These are phyloP conservation scores for Polymixis lichenea DNA, from an alignment of 2,888 invertebrate species.

Conservation along the genomic window DNA sequence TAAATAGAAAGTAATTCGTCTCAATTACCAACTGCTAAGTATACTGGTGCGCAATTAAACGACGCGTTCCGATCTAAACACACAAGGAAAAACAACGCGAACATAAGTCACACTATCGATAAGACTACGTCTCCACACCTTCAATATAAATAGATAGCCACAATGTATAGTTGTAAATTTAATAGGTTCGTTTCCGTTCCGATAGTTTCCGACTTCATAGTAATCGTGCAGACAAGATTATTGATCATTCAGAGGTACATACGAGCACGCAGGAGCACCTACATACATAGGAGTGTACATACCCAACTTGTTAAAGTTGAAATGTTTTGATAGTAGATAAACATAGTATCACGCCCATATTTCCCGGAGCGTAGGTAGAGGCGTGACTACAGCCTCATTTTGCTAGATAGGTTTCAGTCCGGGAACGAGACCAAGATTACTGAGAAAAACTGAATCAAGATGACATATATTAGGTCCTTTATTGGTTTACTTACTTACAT, in stretches of 20 bases:
- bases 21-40: conserved; percentile 2
- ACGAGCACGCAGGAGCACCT: neutral
- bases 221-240: conserved; percentile 45
- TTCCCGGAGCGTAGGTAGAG: neutral
- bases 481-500: too few species aligned
- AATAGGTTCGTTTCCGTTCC: conserved; percentile 22
- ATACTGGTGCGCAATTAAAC: conserved; percentile 23
- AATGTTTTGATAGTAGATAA: conserved; percentile 2
- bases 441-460: neutral
- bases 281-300: neutral
- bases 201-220: conserved; percentile 24
- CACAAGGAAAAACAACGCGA: conserved; percentile 42
- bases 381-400: neutral
- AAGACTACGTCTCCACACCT: conserved; percentile 30
- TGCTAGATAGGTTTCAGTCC: too few species aligned
- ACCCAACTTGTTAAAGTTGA: neutral
- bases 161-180: conserved; percentile 2
- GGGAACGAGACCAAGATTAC: too few species aligned
- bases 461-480: neutral
- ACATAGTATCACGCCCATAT: neutral
- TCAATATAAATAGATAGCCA: neutral
- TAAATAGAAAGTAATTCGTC: neutral
- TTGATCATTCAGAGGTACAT: conserved; percentile 34
- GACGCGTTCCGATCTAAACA: conserved; percentile 9
- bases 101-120: conserved; percentile 44